phyloP scores from a whole-genome alignment of 1,140 invertebrate genomes.

The Carposina sasakii region DNA sequence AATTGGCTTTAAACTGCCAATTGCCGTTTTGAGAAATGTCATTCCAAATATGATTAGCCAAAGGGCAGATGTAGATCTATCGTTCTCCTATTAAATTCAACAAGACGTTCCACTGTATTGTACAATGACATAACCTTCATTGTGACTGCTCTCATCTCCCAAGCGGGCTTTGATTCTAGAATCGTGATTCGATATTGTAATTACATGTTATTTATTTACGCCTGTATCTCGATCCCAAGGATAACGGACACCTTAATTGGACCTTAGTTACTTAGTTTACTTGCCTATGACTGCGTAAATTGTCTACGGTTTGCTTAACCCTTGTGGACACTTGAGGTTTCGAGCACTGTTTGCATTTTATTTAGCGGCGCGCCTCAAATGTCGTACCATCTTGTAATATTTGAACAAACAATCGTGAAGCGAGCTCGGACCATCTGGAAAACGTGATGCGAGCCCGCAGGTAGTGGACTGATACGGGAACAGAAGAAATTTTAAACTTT shows the following conservation, averaged over 20 bases:
- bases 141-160: slow-evolving; percentile 46
- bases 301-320: slow-evolving; percentile 46
- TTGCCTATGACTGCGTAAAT: slow-evolving; percentile 44
- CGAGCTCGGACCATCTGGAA: slow-evolving; percentile 64
- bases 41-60: too few relatives aligned
- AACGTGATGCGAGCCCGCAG: slow-evolving; percentile 47
- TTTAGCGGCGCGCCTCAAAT: slow-evolving; percentile 69
- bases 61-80: too few relatives aligned
- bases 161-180: slow-evolving; percentile 44
- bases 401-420: slow-evolving; percentile 57
- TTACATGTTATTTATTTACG: slow-evolving; percentile 60
- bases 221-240: slow-evolving; percentile 53
- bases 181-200: slow-evolving; percentile 65
- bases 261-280: slow-evolving; percentile 46
- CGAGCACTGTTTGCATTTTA: slow-evolving; percentile 64
- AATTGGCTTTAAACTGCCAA: too few relatives aligned
- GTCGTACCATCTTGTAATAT: slow-evolving; percentile 67
- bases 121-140: slow-evolving; percentile 41
- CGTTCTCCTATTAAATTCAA: too few relatives aligned
- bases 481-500: slow-evolving; percentile 53
- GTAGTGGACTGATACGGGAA: slow-evolving; percentile 18
- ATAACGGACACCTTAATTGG: slow-evolving; percentile 64
- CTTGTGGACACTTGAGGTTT: slow-evolving; percentile 52
- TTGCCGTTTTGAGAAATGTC: too few relatives aligned
- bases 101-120: too few relatives aligned